Percentiles rank a stretch among this genome's conserved stretches.
Conservation (phyloP, 2,888 invertebrate species). For the Steinernema hermaphroditum region DNA sequence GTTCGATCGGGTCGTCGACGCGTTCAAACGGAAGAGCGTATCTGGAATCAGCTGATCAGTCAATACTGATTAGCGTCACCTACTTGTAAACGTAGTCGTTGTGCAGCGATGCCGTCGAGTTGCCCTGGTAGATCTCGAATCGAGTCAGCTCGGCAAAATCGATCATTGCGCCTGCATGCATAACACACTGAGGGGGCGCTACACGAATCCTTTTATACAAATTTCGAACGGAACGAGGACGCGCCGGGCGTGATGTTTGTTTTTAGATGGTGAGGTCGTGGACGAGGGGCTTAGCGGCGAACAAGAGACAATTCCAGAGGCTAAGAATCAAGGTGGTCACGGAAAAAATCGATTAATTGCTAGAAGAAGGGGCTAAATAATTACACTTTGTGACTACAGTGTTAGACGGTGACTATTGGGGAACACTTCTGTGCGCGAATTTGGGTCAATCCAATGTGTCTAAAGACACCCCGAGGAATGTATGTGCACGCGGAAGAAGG, state of each 20-base stretch:
- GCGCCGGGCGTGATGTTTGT: background rate
- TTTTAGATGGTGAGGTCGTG: background rate
- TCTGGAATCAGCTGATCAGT: conserved; percentile 37
- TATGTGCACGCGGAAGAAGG: too few species aligned
- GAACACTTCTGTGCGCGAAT: too few species aligned
- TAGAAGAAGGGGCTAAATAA: background rate
- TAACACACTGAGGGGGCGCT: background rate
- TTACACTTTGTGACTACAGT: background rate
- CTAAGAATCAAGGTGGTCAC: background rate
- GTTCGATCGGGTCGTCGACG: conserved; percentile 51
- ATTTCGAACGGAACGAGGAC: background rate
- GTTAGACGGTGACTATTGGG: too few species aligned
- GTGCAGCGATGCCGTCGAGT: conserved; percentile 50
- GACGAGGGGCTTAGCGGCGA: background rate
- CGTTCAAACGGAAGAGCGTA: conserved; percentile 62
- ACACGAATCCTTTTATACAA: background rate
- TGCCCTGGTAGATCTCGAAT: conserved; percentile 59
- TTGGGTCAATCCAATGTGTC: too few species aligned
- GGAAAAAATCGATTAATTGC: background rate
- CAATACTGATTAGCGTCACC: too few species aligned
- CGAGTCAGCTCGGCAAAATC: conserved; percentile 8
- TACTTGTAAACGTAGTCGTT: conserved; percentile 61
- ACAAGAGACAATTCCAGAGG: background rate
- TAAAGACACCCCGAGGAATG: too few species aligned
- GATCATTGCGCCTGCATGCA: background rate